Evolutionary conservation across 2,113 vertebrate genomes (phyloP).

Genomic region (Tupaia chinensis): DNA sequence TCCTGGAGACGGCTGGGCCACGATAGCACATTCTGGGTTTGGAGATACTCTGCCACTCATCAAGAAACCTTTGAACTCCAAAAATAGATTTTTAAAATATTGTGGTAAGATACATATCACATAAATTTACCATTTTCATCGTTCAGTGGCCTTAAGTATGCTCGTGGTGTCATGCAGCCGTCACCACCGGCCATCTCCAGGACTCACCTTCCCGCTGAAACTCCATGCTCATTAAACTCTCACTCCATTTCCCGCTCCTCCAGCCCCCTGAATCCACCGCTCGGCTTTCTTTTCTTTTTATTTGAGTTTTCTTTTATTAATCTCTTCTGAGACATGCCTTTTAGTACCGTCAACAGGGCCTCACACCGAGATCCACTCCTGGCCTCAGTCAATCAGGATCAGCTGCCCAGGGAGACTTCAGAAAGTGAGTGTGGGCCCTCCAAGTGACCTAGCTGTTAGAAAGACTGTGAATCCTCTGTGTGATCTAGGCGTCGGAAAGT

Average conservation of each 20-base stretch:
- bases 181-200: neutral
- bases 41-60: neutral
- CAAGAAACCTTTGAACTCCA: neutral
- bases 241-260: no score
- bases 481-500: no score
- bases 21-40: neutral
- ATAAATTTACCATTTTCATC: neutral
- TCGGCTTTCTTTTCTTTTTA: neutral
- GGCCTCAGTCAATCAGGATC: no score
- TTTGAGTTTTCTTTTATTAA: no score
- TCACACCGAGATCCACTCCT: no score
- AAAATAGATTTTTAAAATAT: neutral
- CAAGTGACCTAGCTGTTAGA: no score
- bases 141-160: neutral
- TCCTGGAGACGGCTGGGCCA: neutral
- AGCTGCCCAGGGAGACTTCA: no score
- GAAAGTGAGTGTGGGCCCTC: no score
- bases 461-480: no score
- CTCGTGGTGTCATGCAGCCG: rapidly evolving
- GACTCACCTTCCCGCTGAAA: neutral
- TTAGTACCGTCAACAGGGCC: no score
- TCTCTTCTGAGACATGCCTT: no score
- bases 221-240: rapidly evolving
- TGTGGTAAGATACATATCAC: neutral
- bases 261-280: neutral